These are phyloP conservation scores for Tenthredo distinguenda DNA, from an alignment of 2,888 invertebrate species.

Conservation along the genomic window DNA sequence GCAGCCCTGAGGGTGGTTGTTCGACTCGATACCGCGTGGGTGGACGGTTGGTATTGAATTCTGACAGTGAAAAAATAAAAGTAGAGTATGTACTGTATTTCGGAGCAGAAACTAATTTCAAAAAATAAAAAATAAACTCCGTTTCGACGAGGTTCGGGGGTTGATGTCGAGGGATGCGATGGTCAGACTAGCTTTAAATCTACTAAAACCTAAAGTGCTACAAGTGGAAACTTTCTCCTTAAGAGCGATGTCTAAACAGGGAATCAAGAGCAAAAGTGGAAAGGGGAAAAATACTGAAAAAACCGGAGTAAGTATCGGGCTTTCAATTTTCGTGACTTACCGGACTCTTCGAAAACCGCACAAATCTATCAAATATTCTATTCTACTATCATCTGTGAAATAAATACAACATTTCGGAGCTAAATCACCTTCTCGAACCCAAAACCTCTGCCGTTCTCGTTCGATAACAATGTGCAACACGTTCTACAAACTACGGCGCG, in stretches of 20 bases:
- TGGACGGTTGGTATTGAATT: constrained; percentile 9
- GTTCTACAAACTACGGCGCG: constrained; percentile 28
- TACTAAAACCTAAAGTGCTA: background rate
- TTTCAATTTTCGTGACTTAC: constrained; percentile 61
- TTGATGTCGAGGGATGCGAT: constrained; percentile 5
- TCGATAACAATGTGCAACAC: constrained; percentile 55
- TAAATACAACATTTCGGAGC: constrained; percentile 68
- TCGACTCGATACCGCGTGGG: background rate
- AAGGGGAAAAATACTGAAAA: constrained; percentile 56
- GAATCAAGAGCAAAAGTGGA: constrained; percentile 61
- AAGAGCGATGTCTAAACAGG: constrained; percentile 70
- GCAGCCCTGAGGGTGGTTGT: background rate
- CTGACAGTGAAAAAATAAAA: constrained; percentile 27
- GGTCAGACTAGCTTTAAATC: background rate
- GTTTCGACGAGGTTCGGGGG: background rate
- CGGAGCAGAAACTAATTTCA: background rate
- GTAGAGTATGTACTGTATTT: background rate
- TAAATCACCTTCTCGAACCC: constrained; percentile 54
- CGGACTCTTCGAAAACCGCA: constrained; percentile 52
- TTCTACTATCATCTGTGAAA: constrained; percentile 69
- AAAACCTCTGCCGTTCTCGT: constrained; percentile 7
- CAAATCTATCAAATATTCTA: constrained; percentile 56
- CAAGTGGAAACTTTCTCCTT: background rate
- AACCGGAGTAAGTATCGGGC: constrained; percentile 64
- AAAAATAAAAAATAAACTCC: background rate